A percentile compares a stretch with the other conserved stretches of the same genome.
Conservation (phyloP, 2,113 vertebrate species). For the Dipodomys merriami region DNA sequence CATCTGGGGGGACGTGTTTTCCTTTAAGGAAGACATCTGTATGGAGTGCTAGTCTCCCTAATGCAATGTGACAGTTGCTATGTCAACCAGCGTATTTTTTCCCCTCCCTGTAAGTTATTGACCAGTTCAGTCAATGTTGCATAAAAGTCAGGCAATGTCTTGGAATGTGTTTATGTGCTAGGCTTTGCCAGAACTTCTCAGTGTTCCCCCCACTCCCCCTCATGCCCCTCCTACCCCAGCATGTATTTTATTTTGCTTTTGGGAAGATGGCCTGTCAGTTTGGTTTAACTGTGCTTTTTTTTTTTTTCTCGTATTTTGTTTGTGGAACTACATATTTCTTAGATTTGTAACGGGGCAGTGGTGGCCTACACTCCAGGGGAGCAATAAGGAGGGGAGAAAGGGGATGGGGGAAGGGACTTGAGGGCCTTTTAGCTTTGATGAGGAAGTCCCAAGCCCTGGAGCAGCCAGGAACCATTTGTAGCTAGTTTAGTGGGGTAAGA, state of each 20-base stretch:
- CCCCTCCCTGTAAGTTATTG: constrained; percentile 82
- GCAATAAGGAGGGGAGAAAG: background rate
- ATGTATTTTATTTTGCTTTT: constrained; percentile 64
- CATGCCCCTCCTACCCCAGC: background rate
- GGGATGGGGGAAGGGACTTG: background rate
- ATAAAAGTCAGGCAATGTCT: constrained; percentile 77
- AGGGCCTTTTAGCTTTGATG: background rate
- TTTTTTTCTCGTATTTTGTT: constrained; percentile 9
- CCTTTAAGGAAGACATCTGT: constrained; percentile 82
- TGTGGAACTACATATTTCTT: constrained; percentile 73
- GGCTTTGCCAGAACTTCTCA: constrained; percentile 73
- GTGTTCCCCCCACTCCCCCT: background rate
- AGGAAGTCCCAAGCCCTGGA: background rate
- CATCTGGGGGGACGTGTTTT: constrained; percentile 80
- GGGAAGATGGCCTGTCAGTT: constrained; percentile 64
- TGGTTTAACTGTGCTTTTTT: constrained; percentile 59
- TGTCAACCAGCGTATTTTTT: constrained; percentile 78
- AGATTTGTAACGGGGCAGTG: constrained; percentile 77
- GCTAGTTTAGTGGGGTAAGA: background rate
- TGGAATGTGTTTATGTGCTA: constrained; percentile 71
- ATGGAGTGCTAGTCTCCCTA: constrained; percentile 80
- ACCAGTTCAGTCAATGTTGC: constrained; percentile 78
- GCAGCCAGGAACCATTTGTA: fast-evolving
- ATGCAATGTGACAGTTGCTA: constrained; percentile 85
- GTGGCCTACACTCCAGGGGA: constrained; percentile 67